phyloP scores from a whole-genome alignment of 2,113 vertebrate species.

The Pteropus alecto region DNA sequence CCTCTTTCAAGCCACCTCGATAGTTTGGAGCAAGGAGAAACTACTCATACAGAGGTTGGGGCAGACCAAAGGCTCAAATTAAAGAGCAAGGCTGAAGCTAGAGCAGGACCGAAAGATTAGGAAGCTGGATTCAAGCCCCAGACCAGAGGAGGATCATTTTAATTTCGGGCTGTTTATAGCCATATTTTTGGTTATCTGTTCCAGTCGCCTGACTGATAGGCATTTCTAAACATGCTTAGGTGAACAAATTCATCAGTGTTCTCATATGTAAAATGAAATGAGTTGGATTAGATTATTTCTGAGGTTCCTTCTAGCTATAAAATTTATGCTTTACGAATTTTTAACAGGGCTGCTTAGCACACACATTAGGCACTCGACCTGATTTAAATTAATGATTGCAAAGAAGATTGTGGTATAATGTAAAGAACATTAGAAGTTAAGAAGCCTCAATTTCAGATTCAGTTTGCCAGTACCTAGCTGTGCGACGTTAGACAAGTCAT shows the following conservation, averaged over 20 bases:
- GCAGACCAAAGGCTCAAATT: slow-evolving; percentile 1
- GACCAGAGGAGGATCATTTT: neutral
- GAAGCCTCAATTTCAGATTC: neutral
- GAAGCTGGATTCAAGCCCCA: slow-evolving; percentile 14
- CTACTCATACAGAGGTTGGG: neutral
- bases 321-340: neutral
- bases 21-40: neutral
- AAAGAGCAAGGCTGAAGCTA: neutral
- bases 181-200: neutral
- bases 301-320: neutral
- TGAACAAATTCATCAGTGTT: slow-evolving; percentile 10
- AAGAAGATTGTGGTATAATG: neutral
- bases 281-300: neutral
- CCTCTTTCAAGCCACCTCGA: neutral
- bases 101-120: neutral
- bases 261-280: neutral
- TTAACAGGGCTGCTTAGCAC: neutral
- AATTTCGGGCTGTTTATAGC: neutral
- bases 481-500: neutral
- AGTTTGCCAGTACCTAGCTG: neutral
- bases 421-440: neutral
- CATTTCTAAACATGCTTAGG: slow-evolving; percentile 10
- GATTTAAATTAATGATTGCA: slow-evolving; percentile 10
- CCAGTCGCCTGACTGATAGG: neutral
- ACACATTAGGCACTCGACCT: neutral